Evolutionary conservation across 2,113 vertebrate species (phyloP).

Genomic region (Hucho hucho): DNA sequence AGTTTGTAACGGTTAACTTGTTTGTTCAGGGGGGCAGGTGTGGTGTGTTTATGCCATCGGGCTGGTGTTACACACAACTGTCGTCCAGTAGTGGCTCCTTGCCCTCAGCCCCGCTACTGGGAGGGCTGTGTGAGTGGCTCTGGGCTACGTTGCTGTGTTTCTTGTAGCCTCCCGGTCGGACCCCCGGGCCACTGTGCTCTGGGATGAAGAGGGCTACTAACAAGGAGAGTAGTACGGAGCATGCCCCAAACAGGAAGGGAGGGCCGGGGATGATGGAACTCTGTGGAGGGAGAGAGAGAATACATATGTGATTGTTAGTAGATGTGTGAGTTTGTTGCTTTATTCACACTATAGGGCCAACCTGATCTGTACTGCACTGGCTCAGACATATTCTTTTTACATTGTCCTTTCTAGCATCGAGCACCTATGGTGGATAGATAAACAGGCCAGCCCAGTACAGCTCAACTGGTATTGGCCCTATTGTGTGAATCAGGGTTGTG

Average conservation of each 20-base stretch:
- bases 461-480: too few relatives aligned
- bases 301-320: too few relatives aligned
- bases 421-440: too few relatives aligned
- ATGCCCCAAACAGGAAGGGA: conserved; percentile 89
- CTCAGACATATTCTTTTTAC: too few relatives aligned
- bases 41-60: conserved; percentile 14
- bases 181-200: conserved; percentile 78
- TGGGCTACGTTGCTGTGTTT: conserved; percentile 84
- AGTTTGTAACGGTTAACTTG: background rate
- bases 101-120: conserved; percentile 79
- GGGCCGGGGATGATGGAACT: conserved; percentile 92
- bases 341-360: too few relatives aligned
- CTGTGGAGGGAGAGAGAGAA: conserved; percentile 51
- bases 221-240: conserved; percentile 87
- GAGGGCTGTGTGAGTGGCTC: conserved; percentile 82
- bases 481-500: too few relatives aligned
- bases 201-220: conserved; percentile 92
- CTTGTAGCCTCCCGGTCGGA: conserved; percentile 83
- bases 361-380: too few relatives aligned
- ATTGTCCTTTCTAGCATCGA: too few relatives aligned
- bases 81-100: conserved; percentile 90
- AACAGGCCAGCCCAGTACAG: too few relatives aligned
- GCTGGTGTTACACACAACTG: conserved; percentile 83
- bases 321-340: too few relatives aligned
- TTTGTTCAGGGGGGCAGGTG: conserved; percentile 20